Percentiles rank a stretch among this genome's conserved stretches.
phyloP scores from a whole-genome alignment of 2,888 invertebrate species.

The Desoria tigrina region DNA sequence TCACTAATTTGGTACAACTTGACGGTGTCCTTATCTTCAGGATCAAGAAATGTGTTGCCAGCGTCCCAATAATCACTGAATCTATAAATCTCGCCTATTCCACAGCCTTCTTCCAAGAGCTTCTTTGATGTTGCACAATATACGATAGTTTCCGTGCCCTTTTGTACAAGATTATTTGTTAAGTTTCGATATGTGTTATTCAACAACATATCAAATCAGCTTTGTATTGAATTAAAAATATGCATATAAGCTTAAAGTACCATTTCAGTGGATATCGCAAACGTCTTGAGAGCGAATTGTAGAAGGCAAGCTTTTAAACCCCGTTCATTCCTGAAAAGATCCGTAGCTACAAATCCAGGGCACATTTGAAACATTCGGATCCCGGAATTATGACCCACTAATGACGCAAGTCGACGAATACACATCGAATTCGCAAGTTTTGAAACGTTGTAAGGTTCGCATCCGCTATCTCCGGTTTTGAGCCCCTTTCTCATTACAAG shows the following conservation, averaged over 20 bases:
- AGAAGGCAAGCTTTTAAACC: too few relatives aligned
- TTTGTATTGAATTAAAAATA: background rate
- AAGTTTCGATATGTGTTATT: too few relatives aligned
- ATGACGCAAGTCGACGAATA: conserved; percentile 52
- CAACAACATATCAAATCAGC: too few relatives aligned
- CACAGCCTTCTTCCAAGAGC: conserved; percentile 50
- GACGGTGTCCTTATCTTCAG: conserved; percentile 53
- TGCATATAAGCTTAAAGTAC: conserved; percentile 30
- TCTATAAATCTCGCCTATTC: conserved; percentile 58
- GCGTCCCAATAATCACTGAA: conserved; percentile 56
- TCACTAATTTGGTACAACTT: conserved; percentile 58
- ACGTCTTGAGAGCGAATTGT: too few relatives aligned
- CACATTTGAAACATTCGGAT: conserved; percentile 53
- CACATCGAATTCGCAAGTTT: conserved; percentile 55
- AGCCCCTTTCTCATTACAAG: conserved; percentile 45
- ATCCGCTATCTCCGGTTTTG: conserved; percentile 38
- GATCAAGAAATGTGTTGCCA: conserved; percentile 54
- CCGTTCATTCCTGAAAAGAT: conserved; percentile 55
- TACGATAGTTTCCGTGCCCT: conserved; percentile 58
- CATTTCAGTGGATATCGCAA: too few relatives aligned
- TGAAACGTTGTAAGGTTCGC: conserved; percentile 54
- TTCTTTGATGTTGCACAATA: conserved; percentile 57
- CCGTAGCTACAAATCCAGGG: conserved; percentile 57
- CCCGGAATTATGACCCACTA: conserved; percentile 37
- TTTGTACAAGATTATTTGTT: conserved; percentile 14